phyloP scores from a whole-genome alignment of 2,113 vertebrate species.

The Callospermophilus lateralis region DNA sequence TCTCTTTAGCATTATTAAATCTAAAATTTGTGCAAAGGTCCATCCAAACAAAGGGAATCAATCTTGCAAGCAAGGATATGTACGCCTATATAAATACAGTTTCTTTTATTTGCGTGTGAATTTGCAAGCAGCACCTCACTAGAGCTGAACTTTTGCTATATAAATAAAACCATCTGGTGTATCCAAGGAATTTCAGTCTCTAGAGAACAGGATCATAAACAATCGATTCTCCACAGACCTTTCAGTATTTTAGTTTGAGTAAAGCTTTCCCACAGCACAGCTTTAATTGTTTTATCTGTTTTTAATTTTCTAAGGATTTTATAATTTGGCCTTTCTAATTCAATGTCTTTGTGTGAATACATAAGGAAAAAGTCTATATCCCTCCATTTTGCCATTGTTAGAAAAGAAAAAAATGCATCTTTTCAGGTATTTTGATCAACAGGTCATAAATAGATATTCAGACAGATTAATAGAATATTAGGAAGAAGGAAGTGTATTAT shows the following conservation, averaged over 20 bases:
- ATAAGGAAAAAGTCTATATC: not conserved
- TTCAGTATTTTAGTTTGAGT: conserved; percentile 75
- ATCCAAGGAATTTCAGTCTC: conserved; percentile 86
- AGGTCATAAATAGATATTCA: not conserved
- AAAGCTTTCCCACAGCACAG: conserved; percentile 86
- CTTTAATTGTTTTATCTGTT: conserved; percentile 83
- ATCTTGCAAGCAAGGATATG: conserved; percentile 13
- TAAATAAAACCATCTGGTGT: conserved; percentile 89
- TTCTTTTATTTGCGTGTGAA: conserved; percentile 76
- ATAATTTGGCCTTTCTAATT: conserved; percentile 76
- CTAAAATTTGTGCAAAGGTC: conserved; percentile 1
- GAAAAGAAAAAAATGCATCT: not conserved
- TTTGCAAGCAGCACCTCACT: conserved; percentile 82
- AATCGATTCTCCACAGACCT: conserved; percentile 83
- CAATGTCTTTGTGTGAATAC: conserved; percentile 77
- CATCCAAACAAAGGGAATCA: conserved; percentile 50
- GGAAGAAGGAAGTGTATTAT: conserved; percentile 52
- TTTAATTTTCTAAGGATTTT: conserved; percentile 82
- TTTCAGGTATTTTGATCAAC: conserved; percentile 55
- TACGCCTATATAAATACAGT: conserved; percentile 6
- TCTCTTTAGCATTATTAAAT: conserved; percentile 8
- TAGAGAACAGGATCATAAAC: conserved; percentile 85
- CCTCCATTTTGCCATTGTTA: not conserved
- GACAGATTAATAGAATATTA: conserved; percentile 32
- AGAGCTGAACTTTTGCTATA: conserved; percentile 84